Evolutionary conservation across 1,140 invertebrate genomes (phyloP), one percentile per base, ranked within the genome.

Genomic region (Macrocentrus cingulum): DNA sequence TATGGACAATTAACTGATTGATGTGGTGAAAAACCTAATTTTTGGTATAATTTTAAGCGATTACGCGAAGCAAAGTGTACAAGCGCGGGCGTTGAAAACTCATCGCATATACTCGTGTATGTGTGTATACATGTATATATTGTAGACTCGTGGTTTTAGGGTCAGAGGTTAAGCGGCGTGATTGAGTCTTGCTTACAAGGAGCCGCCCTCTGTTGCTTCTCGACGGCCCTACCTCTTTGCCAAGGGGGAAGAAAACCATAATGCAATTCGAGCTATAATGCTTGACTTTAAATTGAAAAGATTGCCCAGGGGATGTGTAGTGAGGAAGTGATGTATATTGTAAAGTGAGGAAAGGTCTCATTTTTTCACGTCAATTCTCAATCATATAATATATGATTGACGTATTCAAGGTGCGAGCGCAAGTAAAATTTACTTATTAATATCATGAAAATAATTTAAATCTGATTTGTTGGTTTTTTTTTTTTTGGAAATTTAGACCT

Each of bases 201-300:
- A 76, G 74, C 75, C 72, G 75, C 70, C 74, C 75, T 72, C 68
- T 71, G 59, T 65, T 63, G 64, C 64, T 70, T 61, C 64, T 69
- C 70, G 49, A 46, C n/a, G 57, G 64, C 64, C 67, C 69, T 70
- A 68, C 71, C 61, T 56, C 64, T 62, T 70, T 7, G 45, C 25
- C 13, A 23, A 41, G 23, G 51, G 48, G 50, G 65, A 70, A 73
- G 69, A 65, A 73, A 74, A 76, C 71, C 76, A 75, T 77, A 77
- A 80, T 78, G 76, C 75, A 80, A 78, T 80, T 77, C 76, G 72
- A 79, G 72, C 75, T 68, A 80, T 78, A 78, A 79, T 79, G 71
- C 76, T 80, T 79, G 76, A 79, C 77, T 80, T 79, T 80, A 80
- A 79, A 80, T 80, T 80, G 76, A 80, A 79, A 80, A 80, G 74